phyloP scores from a whole-genome alignment of 2,888 invertebrate species.

The Sarcophaga caerulescens region DNA sequence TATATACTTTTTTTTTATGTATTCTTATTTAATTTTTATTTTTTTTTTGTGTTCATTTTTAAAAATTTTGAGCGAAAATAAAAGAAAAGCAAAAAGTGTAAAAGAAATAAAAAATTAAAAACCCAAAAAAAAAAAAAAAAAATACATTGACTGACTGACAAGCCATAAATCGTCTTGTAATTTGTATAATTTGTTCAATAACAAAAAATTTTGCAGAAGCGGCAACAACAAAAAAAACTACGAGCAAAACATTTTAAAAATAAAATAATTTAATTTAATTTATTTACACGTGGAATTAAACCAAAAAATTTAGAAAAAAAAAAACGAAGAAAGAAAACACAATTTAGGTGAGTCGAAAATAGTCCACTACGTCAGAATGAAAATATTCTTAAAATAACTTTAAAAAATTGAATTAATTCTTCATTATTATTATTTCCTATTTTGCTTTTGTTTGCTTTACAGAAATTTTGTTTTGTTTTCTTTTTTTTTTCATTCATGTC shows the following conservation, averaged over 20 bases:
- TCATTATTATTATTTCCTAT: not conserved
- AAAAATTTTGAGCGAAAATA: not conserved
- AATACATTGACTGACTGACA: not conserved
- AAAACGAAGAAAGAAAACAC: not conserved
- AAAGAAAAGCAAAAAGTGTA: slow-evolving; percentile 13
- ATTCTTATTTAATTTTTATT: not conserved
- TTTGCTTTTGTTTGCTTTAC: not conserved
- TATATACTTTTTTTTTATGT: not conserved
- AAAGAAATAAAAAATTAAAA: slow-evolving; percentile 11
- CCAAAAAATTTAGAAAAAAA: not conserved
- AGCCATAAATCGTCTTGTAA: slow-evolving; percentile 21
- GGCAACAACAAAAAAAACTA: not conserved
- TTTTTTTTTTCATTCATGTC: slow-evolving; percentile 5
- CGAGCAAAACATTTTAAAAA: too few species aligned
- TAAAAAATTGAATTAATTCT: not conserved
- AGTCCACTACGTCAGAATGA: not conserved
- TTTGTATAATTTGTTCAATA: slow-evolving; percentile 5
- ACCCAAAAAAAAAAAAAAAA: slow-evolving; percentile 10
- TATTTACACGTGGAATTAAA: slow-evolving; percentile 10
- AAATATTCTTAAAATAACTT: slow-evolving; percentile 6
- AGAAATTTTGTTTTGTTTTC: not conserved
- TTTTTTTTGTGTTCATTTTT: not conserved
- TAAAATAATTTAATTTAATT: slow-evolving; percentile 8
- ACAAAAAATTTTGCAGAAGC: not conserved
- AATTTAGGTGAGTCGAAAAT: not conserved